phyloP scores from a whole-genome alignment of 2,797 vertebrate species.

The Paratrypauchen microcephalus region DNA sequence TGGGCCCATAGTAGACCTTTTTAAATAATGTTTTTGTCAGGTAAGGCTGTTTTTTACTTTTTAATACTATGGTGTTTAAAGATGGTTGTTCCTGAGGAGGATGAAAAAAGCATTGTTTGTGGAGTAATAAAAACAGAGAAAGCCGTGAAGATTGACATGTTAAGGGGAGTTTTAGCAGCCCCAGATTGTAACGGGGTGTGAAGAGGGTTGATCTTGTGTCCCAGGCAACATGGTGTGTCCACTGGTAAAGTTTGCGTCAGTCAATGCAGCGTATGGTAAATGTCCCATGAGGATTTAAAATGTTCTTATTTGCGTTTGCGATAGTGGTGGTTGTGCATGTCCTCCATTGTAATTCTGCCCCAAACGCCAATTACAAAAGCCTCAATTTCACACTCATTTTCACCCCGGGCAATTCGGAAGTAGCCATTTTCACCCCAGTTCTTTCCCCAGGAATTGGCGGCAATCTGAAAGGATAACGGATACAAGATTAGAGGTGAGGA shows the following conservation, averaged over 20 bases:
- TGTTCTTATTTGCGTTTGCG: slow-evolving; percentile 65
- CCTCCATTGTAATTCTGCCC: slow-evolving; percentile 93
- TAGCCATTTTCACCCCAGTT: slow-evolving; percentile 92
- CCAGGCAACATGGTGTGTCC: slow-evolving; percentile 25
- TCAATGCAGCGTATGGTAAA: slow-evolving; percentile 24
- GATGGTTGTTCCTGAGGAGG: slow-evolving; percentile 66
- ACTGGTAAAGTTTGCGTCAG: slow-evolving; percentile 25
- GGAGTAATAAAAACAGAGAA: slow-evolving; percentile 36
- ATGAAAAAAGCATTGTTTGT: slow-evolving; percentile 38
- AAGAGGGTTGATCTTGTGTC: slow-evolving; percentile 22
- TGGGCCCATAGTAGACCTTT: slow-evolving; percentile 9
- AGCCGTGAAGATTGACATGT: slow-evolving; percentile 15
- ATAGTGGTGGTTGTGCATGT: slow-evolving; percentile 84
- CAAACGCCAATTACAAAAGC: slow-evolving; percentile 92
- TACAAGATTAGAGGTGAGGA: not conserved
- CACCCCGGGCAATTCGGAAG: slow-evolving; percentile 90
- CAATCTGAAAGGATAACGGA: slow-evolving; percentile 76
- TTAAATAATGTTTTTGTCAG: slow-evolving; percentile 22
- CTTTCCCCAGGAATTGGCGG: slow-evolving; percentile 95
- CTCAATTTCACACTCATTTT: slow-evolving; percentile 95
- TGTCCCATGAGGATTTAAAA: slow-evolving; percentile 18
- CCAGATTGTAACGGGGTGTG: slow-evolving; percentile 18
- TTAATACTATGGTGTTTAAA: slow-evolving; percentile 64
- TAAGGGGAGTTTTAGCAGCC: slow-evolving; percentile 20
- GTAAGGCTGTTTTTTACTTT: slow-evolving; percentile 32